Base-by-base conservation (phyloP, 2,888 invertebrate species). In the Athalia rosae region DNA sequence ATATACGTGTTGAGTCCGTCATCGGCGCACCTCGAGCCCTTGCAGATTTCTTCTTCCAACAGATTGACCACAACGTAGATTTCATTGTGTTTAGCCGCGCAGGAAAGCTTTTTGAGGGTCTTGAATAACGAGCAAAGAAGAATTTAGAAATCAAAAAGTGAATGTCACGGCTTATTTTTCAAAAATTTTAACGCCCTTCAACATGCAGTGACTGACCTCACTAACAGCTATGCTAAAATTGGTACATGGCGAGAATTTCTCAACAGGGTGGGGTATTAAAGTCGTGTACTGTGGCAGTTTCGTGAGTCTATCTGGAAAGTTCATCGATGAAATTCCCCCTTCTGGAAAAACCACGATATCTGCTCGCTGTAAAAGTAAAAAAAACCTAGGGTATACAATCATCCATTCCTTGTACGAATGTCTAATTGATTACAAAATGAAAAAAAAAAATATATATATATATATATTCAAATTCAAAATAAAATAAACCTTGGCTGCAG, bases 311-410 rank as follows among this genome's bases (percentile, higher is more conserved):
- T 82, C 84, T 4, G 91, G 82, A 4, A 91, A 86, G 76, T 89
- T 80, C 2, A 81, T 9, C 4, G 82, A 82, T 3, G 88, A 85
- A 76, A 90, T 50, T 3, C 88, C 89, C 71, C 79, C 84, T 85
- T 93, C 93, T 0, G 93, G 93, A 80, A 93, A 93, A n/a, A 93
- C 92, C 15, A 93, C 87, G 15, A 93, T 92, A 80, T 93, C 92
- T 0, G 87, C 91, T 6, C 87, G 86, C 93, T 93, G 84, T n/a
- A 85, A 87, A 80, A 47, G 11, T n/a, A 8, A 66, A 48, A n/a
- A n/a, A 13, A 59, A 50, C 7, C 50, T 50, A 50, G 50, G 50
- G 50, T 7, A 8, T 2, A 3, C 50, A 50, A 50, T 50, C n/a
- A 7, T 11, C 7, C 11, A 50, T 11, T 50, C 50, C 50, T 50